Base-by-base conservation (phyloP, 1,140 invertebrate genomes). In the Heliconius hewitsoni region DNA sequence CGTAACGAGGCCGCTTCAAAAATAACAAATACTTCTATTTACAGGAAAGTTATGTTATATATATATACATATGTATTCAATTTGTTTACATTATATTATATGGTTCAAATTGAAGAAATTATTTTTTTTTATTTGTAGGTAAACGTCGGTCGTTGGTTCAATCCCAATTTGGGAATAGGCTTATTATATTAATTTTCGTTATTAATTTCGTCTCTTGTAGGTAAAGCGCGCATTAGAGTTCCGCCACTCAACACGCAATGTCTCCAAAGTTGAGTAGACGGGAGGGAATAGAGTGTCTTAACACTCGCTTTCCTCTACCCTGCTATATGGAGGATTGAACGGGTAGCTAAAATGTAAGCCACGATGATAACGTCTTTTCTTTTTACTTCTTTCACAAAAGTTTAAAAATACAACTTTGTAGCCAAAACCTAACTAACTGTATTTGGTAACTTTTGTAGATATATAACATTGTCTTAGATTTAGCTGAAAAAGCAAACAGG, bases 381-480 rank as follows among this genome's bases (percentile, higher is more conserved):
- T 23, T 23, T n/a, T 23, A 57, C n/a, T 23, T 57, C 8, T n/a
- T 57, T 57, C 0, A 57, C 55, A 57, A 57, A 57, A 55, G 19
- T 55, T n/a, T 55, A 5, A 55, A 55, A 57, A 11, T 11, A 23
- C 19, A 57, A 57, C 60, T 27, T 66, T 66, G 60, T 66, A 30
- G 60, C 23, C 4, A 66, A 66, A 27, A 27, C 6, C 23, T 66
- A 30, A 27, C 27, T 66, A 30, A 27, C 27, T 27, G 23, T 30
- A 30, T 30, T 66, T 66, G 60, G 27, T 11, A 66, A 30, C 23
- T 66, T 66, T 66, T 66, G 4, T 5, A 30, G 23, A 27, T 57
- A 19, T 52, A 52, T 23, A 57, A 57, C 60, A 66, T 66, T 66
- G 60, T 66, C 23, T 66, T 66, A 66, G 60, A 66, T 30, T 66